These are phyloP conservation scores for Ceratosolen solmsi DNA, from an alignment of 1,140 invertebrate species.

Conservation along the genomic window DNA sequence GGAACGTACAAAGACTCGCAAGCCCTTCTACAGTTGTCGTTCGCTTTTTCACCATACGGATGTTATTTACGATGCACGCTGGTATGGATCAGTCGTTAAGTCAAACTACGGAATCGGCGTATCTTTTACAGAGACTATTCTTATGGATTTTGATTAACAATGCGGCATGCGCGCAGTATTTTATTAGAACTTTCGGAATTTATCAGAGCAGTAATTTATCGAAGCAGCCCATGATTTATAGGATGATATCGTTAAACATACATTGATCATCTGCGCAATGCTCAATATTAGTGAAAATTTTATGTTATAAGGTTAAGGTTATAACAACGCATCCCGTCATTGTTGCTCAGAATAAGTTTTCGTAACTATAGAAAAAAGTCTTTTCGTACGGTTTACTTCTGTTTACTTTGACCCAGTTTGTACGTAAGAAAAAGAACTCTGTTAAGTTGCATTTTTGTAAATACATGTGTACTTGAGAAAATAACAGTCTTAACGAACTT, in stretches of 20 bases:
- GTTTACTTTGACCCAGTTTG: neutral
- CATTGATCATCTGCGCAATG: neutral
- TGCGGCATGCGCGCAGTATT: neutral
- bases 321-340: neutral
- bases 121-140: neutral
- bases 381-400: too few species aligned
- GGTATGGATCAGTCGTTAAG: neutral
- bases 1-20: neutral
- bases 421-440: neutral
- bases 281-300: neutral
- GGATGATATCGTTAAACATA: too few species aligned
- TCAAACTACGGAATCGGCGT: neutral
- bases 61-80: constrained; percentile 12
- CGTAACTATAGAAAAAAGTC: too few species aligned
- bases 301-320: neutral
- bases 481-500: neutral
- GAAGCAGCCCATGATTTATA: too few species aligned
- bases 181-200: too few species aligned
- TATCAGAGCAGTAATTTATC: too few species aligned
- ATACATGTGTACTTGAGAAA: neutral
- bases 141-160: neutral
- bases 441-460: neutral
- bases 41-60: neutral
- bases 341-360: neutral
- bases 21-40: neutral